Evolutionary conservation across 2,113 vertebrate genomes (phyloP).

Genomic region (Hirundichthys speculiger): DNA sequence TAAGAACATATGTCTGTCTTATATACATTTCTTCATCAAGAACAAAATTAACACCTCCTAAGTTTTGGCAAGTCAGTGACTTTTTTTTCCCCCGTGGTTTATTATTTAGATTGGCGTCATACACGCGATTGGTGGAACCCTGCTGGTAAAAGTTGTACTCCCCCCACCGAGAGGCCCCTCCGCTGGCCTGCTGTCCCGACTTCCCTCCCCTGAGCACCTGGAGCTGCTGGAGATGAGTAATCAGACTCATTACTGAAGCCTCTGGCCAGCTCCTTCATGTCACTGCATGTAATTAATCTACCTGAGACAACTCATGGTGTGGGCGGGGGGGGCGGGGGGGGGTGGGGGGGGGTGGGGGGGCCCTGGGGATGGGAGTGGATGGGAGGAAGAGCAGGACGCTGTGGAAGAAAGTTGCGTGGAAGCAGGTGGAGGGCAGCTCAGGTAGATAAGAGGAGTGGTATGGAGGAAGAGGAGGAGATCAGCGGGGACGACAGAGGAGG

Average conservation of each 20-base stretch:
- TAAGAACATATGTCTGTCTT: too few relatives aligned
- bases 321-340: conserved; percentile 21
- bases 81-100: conserved; percentile 8
- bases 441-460: conserved; percentile 20
- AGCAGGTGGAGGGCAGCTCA: conserved; percentile 4
- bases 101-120: conserved; percentile 38
- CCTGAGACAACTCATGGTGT: conserved; percentile 66
- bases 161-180: conserved; percentile 41
- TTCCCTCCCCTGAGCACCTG: conserved; percentile 58
- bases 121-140: conserved; percentile 13
- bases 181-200: conserved; percentile 53
- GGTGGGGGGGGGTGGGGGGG: conserved; percentile 10
- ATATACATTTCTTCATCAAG: not conserved
- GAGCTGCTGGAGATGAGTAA: conserved; percentile 78
- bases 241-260: conserved; percentile 79
- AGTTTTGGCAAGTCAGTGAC: conserved; percentile 7
- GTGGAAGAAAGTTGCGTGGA: conserved; percentile 13
- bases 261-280: conserved; percentile 70
- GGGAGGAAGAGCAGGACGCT: not conserved
- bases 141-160: conserved; percentile 29
- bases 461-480: conserved; percentile 16
- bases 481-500: conserved; percentile 1
- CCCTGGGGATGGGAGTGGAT: conserved; percentile 30
- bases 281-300: conserved; percentile 79
- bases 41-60: conserved; percentile 1